A percentile compares a stretch with the other conserved stretches of the same genome.
These are phyloP conservation scores for Drosophila asahinai DNA, from an alignment of 1,140 invertebrate species.

Conservation along the genomic window DNA sequence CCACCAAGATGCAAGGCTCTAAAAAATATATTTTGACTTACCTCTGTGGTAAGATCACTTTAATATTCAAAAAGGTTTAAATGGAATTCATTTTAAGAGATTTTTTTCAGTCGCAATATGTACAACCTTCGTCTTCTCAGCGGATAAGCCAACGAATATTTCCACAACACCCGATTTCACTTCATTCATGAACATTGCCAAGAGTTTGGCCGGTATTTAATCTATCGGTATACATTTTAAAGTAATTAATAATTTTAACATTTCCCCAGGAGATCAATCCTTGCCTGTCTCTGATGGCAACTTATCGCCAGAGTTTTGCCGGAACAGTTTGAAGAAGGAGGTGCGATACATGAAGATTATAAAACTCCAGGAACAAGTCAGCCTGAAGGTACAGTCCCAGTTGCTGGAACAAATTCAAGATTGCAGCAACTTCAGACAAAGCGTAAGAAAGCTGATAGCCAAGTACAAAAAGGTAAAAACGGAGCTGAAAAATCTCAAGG, in stretches of 20 bases:
- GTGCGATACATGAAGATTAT: background rate
- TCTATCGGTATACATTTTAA: background rate
- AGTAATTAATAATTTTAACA: background rate
- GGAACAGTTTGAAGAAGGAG: background rate
- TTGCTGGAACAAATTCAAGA: background rate
- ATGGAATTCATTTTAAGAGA: background rate
- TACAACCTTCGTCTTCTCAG: background rate
- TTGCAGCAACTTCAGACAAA: constrained; percentile 2
- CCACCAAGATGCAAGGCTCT: no score
- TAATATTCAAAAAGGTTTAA: no score
- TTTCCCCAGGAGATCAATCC: background rate
- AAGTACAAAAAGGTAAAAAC: background rate
- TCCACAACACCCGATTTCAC: background rate
- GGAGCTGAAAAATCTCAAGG: background rate
- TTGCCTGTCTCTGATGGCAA: background rate
- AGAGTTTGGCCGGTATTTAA: constrained; percentile 1
- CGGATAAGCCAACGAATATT: background rate
- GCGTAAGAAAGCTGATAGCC: background rate
- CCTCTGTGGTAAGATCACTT: no score
- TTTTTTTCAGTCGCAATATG: background rate
- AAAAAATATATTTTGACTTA: no score
- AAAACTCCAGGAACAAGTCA: background rate
- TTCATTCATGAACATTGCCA: background rate
- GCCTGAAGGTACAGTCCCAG: background rate
- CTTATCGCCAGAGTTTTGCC: background rate